phyloP scores from a whole-genome alignment of 2,113 vertebrate species.

The Ciconia maguari region DNA sequence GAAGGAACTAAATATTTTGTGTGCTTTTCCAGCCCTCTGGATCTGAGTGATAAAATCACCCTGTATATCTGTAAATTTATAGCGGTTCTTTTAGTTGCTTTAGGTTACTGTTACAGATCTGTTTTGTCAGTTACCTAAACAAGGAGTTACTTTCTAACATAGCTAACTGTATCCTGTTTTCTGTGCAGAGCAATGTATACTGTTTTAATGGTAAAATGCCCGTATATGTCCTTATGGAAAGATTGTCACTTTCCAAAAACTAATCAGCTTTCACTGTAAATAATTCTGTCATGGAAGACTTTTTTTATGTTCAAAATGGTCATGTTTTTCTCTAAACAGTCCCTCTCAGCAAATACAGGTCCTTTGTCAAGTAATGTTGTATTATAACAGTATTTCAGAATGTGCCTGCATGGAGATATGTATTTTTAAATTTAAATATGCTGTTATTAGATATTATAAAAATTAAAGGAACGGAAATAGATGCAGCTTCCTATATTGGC shows the following conservation, averaged over 20 bases:
- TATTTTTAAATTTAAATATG: not conserved
- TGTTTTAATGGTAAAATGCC: not conserved
- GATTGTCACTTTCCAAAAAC: not conserved
- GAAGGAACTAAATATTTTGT: not conserved
- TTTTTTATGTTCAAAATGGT: not conserved
- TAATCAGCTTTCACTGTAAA: not conserved
- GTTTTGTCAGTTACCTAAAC: not conserved
- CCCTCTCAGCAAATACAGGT: not conserved
- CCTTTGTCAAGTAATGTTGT: not conserved
- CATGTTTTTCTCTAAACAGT: not conserved
- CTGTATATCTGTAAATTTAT: not conserved
- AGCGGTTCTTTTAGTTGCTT: not conserved
- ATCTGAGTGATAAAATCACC: not conserved
- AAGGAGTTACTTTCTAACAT: not conserved
- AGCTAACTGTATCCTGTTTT: not conserved
- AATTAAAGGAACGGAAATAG: not conserved
- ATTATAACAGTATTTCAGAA: not conserved
- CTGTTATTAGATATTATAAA: not conserved
- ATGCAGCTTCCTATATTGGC: not conserved
- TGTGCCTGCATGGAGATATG: not conserved
- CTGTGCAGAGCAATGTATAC: not conserved
- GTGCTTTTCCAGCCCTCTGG: not conserved
- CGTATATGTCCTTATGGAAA: not conserved
- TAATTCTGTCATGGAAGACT: not conserved
- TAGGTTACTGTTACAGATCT: not conserved